Conservation (phyloP, 2,888 invertebrate genomes). For the Drosophila macrospina region DNA sequence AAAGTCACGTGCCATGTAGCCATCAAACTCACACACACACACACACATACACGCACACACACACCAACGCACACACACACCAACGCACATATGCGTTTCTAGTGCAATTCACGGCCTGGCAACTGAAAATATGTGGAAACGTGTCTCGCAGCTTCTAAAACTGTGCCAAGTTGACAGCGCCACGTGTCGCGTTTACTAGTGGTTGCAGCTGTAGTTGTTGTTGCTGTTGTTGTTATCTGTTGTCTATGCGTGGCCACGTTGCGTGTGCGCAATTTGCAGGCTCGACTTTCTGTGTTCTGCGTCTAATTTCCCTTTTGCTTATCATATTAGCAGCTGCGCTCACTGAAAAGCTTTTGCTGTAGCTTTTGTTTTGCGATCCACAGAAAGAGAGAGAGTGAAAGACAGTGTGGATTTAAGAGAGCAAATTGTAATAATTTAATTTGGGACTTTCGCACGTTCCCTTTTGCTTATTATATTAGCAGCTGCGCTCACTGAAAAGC, state of each 20-base stretch:
- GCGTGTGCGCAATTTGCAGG: constrained; percentile 75
- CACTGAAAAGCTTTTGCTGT: constrained; percentile 14
- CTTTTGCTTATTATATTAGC: constrained; percentile 42
- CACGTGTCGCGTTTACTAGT: constrained; percentile 32
- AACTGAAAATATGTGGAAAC: constrained; percentile 59
- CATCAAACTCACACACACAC: constrained; percentile 22
- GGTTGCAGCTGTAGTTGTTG: constrained; percentile 1
- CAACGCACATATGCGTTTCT: constrained; percentile 17
- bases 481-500: constrained; percentile 7
- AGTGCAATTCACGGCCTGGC: constrained; percentile 45
- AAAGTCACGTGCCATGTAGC: constrained; percentile 73
- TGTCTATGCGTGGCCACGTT: constrained; percentile 66
- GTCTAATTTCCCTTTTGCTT: constrained; percentile 42
- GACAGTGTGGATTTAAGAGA: no score
- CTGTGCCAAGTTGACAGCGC: constrained; percentile 75
- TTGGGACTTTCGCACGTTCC: no score
- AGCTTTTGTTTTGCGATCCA: constrained; percentile 17
- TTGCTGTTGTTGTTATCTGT: constrained; percentile 6
- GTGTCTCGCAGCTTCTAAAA: constrained; percentile 64
- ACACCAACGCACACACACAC: constrained; percentile 5
- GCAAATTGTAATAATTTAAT: no score
- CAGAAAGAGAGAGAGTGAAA: no score
- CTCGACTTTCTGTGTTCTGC: constrained; percentile 22
- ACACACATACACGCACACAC: constrained; percentile 16
- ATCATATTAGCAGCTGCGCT: constrained; percentile 33